Evolutionary conservation across 2,888 invertebrate genomes (phyloP), one percentile per base, ranked within the genome.

Genomic region (Callinectes sapidus): DNA sequence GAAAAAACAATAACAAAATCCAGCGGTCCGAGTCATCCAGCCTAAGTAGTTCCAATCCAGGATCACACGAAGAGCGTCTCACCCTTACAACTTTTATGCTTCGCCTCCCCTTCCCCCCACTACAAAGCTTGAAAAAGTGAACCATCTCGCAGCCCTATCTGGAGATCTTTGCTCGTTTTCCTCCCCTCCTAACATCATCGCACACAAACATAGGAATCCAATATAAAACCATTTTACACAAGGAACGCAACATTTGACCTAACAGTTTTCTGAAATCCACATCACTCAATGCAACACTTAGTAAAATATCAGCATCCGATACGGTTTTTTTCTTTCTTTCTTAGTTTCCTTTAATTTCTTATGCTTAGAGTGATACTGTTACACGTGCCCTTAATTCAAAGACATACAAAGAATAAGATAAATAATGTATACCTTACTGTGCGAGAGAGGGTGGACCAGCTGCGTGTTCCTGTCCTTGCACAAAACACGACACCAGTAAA

Each of bases 1-100:
- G 71, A 28, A 23, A 28, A 71, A 71, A 71, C 71, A 71, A 71
- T 71, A 71, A 71, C 71, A 71, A 71, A n/a, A 71, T 71, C 71
- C 28, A 71, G 71, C 23, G 10, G 28, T 1, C 8, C 71, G 71
- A 71, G 71, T 71, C 71, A 28, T 71, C 71, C 71, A 71, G 8
- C 71, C 71, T 71, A 28, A 71, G 71, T 71, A 71, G n/a, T 71
- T 71, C 28, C n/a, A 71, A 28, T n/a, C 71, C 71, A 28, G 71
- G 71, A 71, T 71, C 71, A 71, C 71, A 71, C 28, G 71, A 71
- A 71, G 61, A 16, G 71, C 71, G 71, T 18, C 71, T 71, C 71
- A 28, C 23, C 71, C 71, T 1, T 28, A 28, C 71, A 71, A n/a
- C 71, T 28, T 71, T 71, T 71, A 71, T 71, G 28, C 71, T 28